phyloP scores from a whole-genome alignment of 2,888 invertebrate species.

The Agrotis segetum region DNA sequence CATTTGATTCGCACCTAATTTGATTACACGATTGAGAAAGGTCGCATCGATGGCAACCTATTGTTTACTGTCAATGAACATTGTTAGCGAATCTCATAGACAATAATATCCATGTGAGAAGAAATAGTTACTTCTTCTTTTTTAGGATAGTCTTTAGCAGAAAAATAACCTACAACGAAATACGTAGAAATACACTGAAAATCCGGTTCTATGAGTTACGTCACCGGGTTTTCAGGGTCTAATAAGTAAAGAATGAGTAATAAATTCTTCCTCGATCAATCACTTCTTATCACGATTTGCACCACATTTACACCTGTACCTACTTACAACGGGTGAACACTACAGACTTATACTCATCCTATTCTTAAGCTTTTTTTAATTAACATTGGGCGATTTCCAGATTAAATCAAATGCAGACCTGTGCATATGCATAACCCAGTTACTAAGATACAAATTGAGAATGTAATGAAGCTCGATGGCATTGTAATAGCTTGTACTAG shows the following conservation, averaged over 20 bases:
- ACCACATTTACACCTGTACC: background rate
- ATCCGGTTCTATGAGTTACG: background rate
- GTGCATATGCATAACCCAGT: too few species aligned
- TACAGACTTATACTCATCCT: background rate
- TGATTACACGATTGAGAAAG: constrained; percentile 32
- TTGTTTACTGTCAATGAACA: constrained; percentile 38
- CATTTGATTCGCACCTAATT: constrained; percentile 36
- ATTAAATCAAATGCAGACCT: background rate
- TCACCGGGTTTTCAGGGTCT: background rate
- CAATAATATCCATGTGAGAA: background rate
- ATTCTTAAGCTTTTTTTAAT: background rate
- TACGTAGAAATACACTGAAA: background rate
- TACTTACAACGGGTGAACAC: background rate
- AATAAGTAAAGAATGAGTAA: background rate
- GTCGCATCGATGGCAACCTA: constrained; percentile 38
- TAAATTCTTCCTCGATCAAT: constrained; percentile 12
- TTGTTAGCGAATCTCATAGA: background rate
- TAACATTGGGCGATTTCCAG: background rate
- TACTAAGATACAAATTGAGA: background rate
- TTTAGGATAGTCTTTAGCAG: background rate
- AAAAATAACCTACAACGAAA: background rate
- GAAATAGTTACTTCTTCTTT: background rate
- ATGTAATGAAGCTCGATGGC: too few species aligned
- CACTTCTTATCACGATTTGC: constrained; percentile 4
- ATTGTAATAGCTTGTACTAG: background rate